Conservation (phyloP, 2,888 invertebrate genomes). For the Sesamia inferens region DNA sequence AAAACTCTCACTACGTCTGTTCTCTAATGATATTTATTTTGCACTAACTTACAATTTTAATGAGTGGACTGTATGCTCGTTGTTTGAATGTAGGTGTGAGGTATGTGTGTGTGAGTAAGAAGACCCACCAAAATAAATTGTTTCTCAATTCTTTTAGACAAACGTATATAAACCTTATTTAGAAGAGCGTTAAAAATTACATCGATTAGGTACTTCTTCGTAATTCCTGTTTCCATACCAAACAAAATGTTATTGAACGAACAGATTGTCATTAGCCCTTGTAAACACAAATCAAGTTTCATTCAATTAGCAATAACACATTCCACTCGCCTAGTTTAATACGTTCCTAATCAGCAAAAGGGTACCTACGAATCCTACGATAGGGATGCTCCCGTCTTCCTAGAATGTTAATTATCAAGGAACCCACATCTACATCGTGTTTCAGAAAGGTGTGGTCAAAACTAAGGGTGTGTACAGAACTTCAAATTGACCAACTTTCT, state of each 20-base stretch:
- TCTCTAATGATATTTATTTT: too few species aligned
- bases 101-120: too few species aligned
- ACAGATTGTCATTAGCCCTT: conserved; percentile 45
- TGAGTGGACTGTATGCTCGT: too few species aligned
- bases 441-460: neutral
- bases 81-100: too few species aligned
- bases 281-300: conserved; percentile 60
- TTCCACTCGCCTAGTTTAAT: conserved; percentile 74
- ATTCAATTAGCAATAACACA: conserved; percentile 76
- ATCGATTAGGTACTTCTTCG: too few species aligned
- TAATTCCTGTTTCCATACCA: conserved; percentile 6
- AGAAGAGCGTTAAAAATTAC: neutral
- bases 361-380: conserved; percentile 29
- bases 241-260: conserved; percentile 23
- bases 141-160: too few species aligned
- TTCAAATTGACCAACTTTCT: neutral
- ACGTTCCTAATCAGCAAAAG: conserved; percentile 75
- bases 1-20: too few species aligned
- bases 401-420: conserved; percentile 76
- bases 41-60: too few species aligned
- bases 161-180: too few species aligned
- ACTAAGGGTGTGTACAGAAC: neutral
- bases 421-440: conserved; percentile 53
- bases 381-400: conserved; percentile 67
- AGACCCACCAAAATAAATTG: too few species aligned